phyloP scores from a whole-genome alignment of 2,888 invertebrate genomes.

The Achlya flavicornis region DNA sequence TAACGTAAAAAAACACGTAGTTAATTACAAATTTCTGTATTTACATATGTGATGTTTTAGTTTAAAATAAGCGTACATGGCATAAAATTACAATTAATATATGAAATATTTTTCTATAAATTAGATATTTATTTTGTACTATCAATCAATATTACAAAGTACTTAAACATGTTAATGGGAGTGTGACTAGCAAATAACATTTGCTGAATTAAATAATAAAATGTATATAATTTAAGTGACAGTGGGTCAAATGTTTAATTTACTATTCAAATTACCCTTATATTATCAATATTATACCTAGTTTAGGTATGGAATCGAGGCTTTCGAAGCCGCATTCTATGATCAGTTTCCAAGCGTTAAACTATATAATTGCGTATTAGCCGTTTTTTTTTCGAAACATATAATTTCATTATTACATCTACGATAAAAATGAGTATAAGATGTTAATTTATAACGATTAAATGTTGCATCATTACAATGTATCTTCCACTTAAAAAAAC shows the following conservation, averaged over 20 bases:
- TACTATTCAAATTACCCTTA: slow-evolving; percentile 18
- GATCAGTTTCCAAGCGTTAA: slow-evolving; percentile 57
- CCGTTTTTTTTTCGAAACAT: slow-evolving; percentile 54
- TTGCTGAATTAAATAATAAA: slow-evolving; percentile 69
- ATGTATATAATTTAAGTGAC: slow-evolving; percentile 67
- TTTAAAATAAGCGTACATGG: slow-evolving; percentile 84
- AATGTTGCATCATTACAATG: slow-evolving; percentile 51
- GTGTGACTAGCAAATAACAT: slow-evolving; percentile 82
- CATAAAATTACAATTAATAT: slow-evolving; percentile 82
- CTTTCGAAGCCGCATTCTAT: slow-evolving; percentile 52
- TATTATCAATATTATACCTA: slow-evolving; percentile 58
- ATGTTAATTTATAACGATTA: slow-evolving; percentile 55
- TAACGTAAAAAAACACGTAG: slow-evolving; percentile 52
- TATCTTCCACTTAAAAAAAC: slow-evolving; percentile 60
- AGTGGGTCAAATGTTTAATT: slow-evolving; percentile 69
- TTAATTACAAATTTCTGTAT: slow-evolving; percentile 81
- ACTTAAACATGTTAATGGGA: slow-evolving; percentile 77
- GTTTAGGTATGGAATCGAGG: slow-evolving; percentile 66
- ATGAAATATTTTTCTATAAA: slow-evolving; percentile 82
- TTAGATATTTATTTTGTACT: slow-evolving; percentile 79
- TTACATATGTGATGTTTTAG: slow-evolving; percentile 82
- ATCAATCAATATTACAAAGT: slow-evolving; percentile 81
- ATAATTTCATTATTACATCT: slow-evolving; percentile 55
- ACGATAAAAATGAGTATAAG: slow-evolving; percentile 72
- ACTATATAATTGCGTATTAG: slow-evolving; percentile 53